Evolutionary conservation across 2,888 invertebrate species (phyloP).

Genomic region (Trissonchulus sp.): DNA sequence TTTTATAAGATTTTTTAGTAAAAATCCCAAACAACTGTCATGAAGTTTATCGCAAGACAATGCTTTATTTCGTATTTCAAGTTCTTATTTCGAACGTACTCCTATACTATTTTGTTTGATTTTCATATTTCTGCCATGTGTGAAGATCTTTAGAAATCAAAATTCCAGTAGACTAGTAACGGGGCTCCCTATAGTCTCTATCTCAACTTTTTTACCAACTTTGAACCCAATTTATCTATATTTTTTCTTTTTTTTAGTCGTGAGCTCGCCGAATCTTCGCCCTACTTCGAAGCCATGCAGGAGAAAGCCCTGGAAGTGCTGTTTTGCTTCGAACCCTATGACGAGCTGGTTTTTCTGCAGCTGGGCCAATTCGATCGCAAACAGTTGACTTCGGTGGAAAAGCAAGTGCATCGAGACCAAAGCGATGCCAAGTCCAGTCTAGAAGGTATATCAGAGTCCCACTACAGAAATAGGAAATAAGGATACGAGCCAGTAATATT

Average conservation of each 20-base stretch:
- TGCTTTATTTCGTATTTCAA: no score
- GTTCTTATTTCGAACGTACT: no score
- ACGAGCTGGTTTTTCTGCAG: conserved; percentile 86
- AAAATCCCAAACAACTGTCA: no score
- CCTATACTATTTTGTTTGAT: no score
- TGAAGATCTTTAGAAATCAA: no score
- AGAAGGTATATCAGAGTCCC: not conserved
- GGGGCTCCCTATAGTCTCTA: no score
- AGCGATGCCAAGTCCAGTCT: conserved; percentile 41
- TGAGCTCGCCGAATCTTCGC: conserved; percentile 81
- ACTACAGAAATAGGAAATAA: not conserved
- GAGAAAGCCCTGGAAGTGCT: conserved; percentile 80
- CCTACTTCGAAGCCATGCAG: conserved; percentile 86
- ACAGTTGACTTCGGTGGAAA: conserved; percentile 80
- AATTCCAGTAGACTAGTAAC: no score
- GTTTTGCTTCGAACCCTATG: conserved; percentile 93
- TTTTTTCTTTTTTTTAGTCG: conserved; percentile 63
- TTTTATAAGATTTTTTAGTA: no score
- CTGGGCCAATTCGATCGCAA: conserved; percentile 71
- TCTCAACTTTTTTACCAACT: no score
- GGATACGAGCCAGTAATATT: not conserved
- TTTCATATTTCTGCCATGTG: no score
- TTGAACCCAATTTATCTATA: no score
- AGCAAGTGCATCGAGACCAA: conserved; percentile 72
- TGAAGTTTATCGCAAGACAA: no score